Base-by-base conservation (phyloP, 2,797 vertebrate genomes). In the Heteromormyrus szaboi region DNA sequence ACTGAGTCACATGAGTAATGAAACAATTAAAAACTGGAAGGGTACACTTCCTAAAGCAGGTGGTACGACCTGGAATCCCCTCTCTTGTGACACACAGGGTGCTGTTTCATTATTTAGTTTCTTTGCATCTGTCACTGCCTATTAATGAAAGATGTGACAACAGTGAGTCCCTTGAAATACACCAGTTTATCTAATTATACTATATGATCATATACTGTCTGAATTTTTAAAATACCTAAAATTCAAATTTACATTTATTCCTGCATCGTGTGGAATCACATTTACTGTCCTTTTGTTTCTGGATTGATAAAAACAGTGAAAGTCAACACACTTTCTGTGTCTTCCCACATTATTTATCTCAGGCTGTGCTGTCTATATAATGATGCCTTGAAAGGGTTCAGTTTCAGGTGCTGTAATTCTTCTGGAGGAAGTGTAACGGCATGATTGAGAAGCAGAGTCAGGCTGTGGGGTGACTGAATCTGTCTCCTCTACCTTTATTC, bases 301-400 rank as follows among this genome's bases (percentile, higher is more conserved):
- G 88, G 50, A 90, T 88, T 89, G 85, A 89, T 56, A 88, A 83
- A 91, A 88, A 90, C 79, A 62, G 89, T 83, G 87, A 85, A 50
- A 33, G 86, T 59, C 85, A 88, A 90, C 88, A 84, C 72, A 46
- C 37, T 72, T 89, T 79, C 83, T 19, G 81, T 88, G 62, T 86
- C 53, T 79, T 53, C n/a, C 44, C 86, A 86, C 88, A 90, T 53
- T 33, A 41, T 88, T 85, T 90, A 59, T 7, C 48, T 19, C 7
- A 29, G 19, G 17, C 62, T 9, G n/a, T 33, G 8, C 25, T 12
- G 44, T 85, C 83, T 50, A 2, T 65, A 50, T 48, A 65, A 17
- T 65, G 56, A 50, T 29, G 79, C 19, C 1, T n/a, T 85, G 41
- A 84, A 51, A 65, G 59, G 22, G 81, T 50, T 85, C 6, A 50